Conservation (phyloP, 2,113 vertebrate species). For the Sceloporus undulatus region DNA sequence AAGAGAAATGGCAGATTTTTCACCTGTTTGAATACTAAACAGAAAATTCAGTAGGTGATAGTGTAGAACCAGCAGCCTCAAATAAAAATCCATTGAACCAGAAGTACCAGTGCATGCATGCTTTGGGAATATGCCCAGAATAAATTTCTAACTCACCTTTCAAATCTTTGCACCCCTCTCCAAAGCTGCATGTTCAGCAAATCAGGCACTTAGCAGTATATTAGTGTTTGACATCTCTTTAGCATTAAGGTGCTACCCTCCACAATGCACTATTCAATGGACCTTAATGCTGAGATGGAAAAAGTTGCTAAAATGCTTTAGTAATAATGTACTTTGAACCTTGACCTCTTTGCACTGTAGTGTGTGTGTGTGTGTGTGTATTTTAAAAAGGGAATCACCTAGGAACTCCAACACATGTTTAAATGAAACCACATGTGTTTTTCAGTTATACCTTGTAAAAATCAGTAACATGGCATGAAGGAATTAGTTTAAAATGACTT, state of each 20-base stretch:
- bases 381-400: background rate
- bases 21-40: background rate
- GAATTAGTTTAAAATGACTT: slow-evolving; percentile 67
- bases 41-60: background rate
- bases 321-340: slow-evolving; percentile 13
- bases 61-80: background rate
- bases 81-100: background rate
- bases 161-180: slow-evolving; percentile 7
- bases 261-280: background rate
- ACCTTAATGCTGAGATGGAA: slow-evolving; percentile 18
- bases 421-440: slow-evolving; percentile 66
- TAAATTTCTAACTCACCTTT: background rate
- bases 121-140: background rate
- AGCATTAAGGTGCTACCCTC: background rate
- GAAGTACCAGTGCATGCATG: background rate
- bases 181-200: background rate
- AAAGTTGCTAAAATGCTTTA: slow-evolving; percentile 17
- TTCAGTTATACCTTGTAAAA: slow-evolving; percentile 56
- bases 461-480: slow-evolving; percentile 50
- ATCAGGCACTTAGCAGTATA: background rate
- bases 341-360: slow-evolving; percentile 27
- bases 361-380: background rate
- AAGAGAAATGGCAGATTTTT: background rate
- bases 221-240: background rate
- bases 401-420: slow-evolving; percentile 34